Base-by-base conservation (phyloP, 2,113 vertebrate species). In the Tragelaphus buxtoni region DNA sequence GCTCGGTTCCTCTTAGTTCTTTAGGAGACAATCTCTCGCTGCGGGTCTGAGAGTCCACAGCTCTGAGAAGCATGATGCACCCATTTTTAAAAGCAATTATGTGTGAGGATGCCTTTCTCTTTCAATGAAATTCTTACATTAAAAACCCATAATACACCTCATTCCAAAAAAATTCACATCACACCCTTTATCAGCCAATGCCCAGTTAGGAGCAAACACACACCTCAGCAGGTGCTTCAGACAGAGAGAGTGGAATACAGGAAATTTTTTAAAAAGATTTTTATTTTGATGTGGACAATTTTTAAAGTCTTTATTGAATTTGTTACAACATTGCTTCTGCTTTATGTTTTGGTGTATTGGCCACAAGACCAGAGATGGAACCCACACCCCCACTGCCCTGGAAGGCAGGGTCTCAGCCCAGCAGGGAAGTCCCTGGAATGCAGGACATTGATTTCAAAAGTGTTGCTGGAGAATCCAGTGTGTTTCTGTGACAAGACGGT, bases 1-100 rank as follows among this genome's bases (percentile, higher is more conserved):
- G 2, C 58, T 53, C n/a, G 0, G 17, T 47, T 12, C 4, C 20
- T 32, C 69, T 45, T 49, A 9, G 0, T 30, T 42, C 61, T 47
- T 11, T 32, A 26, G 2, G 49, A 47, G 63, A 32, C 16, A 20
- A 2, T 28, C 53, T 74, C 85, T 55, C 28, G 0, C 22, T 2
- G 45, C 39, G 24, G 32, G 12, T 24, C 35, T 10, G 13, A 12
- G 22, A 42, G 12, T 20, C 61, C 24, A 63, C 74, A 9, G 39
- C 49, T 60, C 32, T 22, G 1, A 30, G 20, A 13, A 11, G 56
- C 86, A 26, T 0, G 0, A 4, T 18, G 60, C 39, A 18, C 42
- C 60, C 22, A 4, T 20, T 42, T 63, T 49, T 26, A 3, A 45
- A 81, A 86, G 13, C 58, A 63, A 2, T 63, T 26, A 9, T 51